These are phyloP conservation scores for Boleophthalmus pectinirostris DNA, from an alignment of 2,113 vertebrate genomes.

Conservation along the genomic window DNA sequence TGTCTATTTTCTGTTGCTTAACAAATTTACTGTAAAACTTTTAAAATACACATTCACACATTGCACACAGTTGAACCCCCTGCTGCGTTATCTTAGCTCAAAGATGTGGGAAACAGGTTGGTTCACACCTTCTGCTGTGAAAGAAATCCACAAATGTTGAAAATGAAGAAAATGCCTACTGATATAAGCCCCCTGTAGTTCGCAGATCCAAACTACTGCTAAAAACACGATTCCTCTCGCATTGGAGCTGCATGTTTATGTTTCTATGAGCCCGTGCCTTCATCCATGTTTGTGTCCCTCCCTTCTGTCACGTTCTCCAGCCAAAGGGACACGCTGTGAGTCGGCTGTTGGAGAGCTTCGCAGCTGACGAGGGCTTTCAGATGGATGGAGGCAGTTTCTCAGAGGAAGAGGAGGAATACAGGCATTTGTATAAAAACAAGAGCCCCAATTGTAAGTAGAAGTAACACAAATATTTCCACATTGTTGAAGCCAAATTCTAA, in stretches of 20 bases:
- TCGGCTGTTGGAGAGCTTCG: constrained; percentile 90
- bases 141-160: constrained; percentile 26
- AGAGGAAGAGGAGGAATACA: constrained; percentile 81
- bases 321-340: constrained; percentile 88
- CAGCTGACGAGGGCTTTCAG: constrained; percentile 88
- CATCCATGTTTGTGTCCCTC: constrained; percentile 24
- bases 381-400: constrained; percentile 94
- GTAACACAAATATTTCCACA: background rate
- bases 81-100: constrained; percentile 44
- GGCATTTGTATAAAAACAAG: constrained; percentile 46
- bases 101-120: constrained; percentile 17
- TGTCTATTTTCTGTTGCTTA: constrained; percentile 6
- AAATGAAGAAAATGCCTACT: constrained; percentile 24
- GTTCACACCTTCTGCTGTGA: constrained; percentile 49
- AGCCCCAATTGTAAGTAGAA: constrained; percentile 50
- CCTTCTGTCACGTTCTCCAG: constrained; percentile 57
- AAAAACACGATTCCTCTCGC: constrained; percentile 31
- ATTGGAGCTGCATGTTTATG: constrained; percentile 17
- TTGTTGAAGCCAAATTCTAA: background rate
- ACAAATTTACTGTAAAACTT: constrained; percentile 49
- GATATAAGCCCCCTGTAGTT: constrained; percentile 36
- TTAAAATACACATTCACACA: constrained; percentile 49
- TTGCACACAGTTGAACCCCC: constrained; percentile 45
- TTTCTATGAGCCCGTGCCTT: constrained; percentile 20
- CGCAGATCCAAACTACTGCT: constrained; percentile 21